Evolutionary conservation across 1,140 invertebrate species (phyloP).

Genomic region (Zaprionus camerounensis): DNA sequence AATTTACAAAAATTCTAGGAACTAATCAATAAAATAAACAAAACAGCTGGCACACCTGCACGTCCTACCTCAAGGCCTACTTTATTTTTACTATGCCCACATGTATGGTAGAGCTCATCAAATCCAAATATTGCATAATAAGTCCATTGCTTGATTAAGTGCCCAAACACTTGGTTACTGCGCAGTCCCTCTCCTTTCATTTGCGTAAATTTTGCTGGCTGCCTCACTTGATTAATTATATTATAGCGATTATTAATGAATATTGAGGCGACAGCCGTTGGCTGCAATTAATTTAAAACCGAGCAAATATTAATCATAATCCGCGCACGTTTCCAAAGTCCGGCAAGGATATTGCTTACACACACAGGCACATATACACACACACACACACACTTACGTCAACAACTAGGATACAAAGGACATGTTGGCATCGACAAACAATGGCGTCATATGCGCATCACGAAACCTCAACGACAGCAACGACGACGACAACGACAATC

Average conservation of each 20-base stretch:
- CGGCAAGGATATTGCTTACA: slow-evolving; percentile 31
- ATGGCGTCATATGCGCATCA: slow-evolving; percentile 76
- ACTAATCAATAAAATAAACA: not conserved
- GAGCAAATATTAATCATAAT: slow-evolving; percentile 78
- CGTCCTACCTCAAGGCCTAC: slow-evolving; percentile 1
- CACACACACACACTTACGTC: slow-evolving; percentile 9
- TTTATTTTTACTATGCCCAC: not conserved
- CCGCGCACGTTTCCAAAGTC: slow-evolving; percentile 52
- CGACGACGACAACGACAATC: slow-evolving; percentile 58
- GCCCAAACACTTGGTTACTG: slow-evolving; percentile 13
- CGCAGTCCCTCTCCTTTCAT: not conserved
- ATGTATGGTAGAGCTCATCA: slow-evolving; percentile 2
- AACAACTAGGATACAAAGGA: slow-evolving; percentile 23
- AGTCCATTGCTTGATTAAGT: slow-evolving; percentile 29
- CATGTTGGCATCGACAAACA: slow-evolving; percentile 40
- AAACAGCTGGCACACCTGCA: not conserved
- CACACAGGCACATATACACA: slow-evolving; percentile 1
- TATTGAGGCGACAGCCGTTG: slow-evolving; percentile 27
- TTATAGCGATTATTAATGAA: slow-evolving; percentile 40
- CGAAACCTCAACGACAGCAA: slow-evolving; percentile 57
- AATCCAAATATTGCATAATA: slow-evolving; percentile 19
- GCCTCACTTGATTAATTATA: slow-evolving; percentile 11
- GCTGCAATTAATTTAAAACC: slow-evolving; percentile 76
- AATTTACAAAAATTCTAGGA: not conserved
- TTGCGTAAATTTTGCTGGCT: not conserved